phyloP scores from a whole-genome alignment of 2,797 vertebrate genomes.

The Helicolenus hilgendorfi region DNA sequence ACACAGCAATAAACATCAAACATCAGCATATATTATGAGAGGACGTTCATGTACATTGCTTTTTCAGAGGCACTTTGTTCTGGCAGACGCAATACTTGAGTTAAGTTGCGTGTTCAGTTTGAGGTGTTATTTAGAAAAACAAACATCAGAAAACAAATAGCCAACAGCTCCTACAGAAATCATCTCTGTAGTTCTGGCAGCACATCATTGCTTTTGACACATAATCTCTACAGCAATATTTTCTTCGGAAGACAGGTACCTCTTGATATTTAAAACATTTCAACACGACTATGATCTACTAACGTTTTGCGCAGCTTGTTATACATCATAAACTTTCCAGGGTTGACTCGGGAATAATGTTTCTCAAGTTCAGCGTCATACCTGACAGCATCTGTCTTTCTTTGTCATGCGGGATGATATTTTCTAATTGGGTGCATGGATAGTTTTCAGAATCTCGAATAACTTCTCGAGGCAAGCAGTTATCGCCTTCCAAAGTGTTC shows the following conservation, averaged over 20 bases:
- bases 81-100: neutral
- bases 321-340: conserved; percentile 18
- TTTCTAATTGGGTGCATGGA: conserved; percentile 60
- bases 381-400: conserved; percentile 67
- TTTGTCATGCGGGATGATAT: conserved; percentile 40
- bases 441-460: conserved; percentile 46
- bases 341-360: conserved; percentile 25
- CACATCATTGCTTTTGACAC: conserved; percentile 38
- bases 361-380: conserved; percentile 9
- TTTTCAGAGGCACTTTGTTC: neutral
- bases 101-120: conserved; percentile 18
- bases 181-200: neutral
- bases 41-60: neutral
- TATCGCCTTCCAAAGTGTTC: conserved; percentile 56
- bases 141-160: neutral
- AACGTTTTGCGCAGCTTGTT: conserved; percentile 17
- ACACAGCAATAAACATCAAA: neutral
- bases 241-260: conserved; percentile 12
- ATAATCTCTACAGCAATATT: conserved; percentile 29
- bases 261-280: conserved; percentile 48
- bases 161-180: conserved; percentile 10
- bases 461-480: conserved; percentile 42
- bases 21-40: neutral
- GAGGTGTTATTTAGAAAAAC: conserved; percentile 24
- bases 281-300: conserved; percentile 17